Base-by-base conservation (phyloP, 2,888 invertebrate species). In the Oeneis ivallda region DNA sequence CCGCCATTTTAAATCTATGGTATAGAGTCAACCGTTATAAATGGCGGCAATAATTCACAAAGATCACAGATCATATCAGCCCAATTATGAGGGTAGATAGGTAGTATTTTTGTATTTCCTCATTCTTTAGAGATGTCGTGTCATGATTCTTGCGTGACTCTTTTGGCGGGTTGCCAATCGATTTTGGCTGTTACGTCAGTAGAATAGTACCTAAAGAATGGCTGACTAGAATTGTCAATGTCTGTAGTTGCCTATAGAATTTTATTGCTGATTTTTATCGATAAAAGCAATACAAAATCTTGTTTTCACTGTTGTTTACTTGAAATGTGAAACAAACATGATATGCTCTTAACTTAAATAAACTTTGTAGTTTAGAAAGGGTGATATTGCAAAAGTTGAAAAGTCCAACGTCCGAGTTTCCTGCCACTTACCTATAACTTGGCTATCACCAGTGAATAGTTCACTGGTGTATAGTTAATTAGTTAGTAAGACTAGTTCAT, bases 21-120 rank as follows among this genome's bases (percentile, higher is more conserved):
- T n/a, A n/a, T 52, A 15, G 37, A 54, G 50, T 53, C 15, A n/a
- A 53, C 34, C 54, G 13, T 26, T 45, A 39, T 39, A 65, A 69
- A 69, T 68, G 71, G 70, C 70, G 52, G 41, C 54, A 34, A 58
- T 64, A 66, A 32, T 49, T 62, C 47, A 64, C 50, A 43, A 52
- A 50, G 65, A 67, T 64, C 67, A 67, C 58, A 65, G 65, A 59
- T 61, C 49, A 64, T 64, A 67, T 54, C 60, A 50, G 60, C 61
- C 52, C 64, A 66, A 66, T 65, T 70, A 65, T 61, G 65, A 67
- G 64, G 60, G 15, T 39, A 19, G 39, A 17, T 39, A 19, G 39
- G 11, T 1, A 7, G 63, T 80, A 79, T 79, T 80, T 77, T 73
- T 65, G 76, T 74, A 68, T 79, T 83, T 84, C 84, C 85, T 82